Conservation (phyloP, 2,113 vertebrate genomes). For the Lampris megalopsis region DNA sequence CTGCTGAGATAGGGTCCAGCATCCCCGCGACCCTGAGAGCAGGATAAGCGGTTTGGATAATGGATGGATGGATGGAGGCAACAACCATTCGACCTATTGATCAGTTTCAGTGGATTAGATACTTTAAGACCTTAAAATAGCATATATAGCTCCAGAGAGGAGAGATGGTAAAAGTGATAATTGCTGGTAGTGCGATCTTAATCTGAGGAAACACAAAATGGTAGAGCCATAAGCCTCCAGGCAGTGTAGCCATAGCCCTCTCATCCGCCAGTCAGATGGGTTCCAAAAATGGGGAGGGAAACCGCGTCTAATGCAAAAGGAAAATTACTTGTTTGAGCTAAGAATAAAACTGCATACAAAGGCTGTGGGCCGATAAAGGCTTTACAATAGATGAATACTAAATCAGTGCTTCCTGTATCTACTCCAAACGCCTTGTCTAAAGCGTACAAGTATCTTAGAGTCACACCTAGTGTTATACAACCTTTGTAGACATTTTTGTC, state of each 20-base stretch:
- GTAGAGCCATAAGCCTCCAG: no score
- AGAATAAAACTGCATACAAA: conserved; percentile 6
- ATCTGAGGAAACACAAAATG: no score
- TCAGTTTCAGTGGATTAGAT: no score
- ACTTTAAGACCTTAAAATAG: no score
- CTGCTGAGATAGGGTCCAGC: no score
- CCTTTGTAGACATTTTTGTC: not conserved
- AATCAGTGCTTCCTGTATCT: conserved; percentile 10
- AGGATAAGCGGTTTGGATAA: no score
- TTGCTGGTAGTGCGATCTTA: no score
- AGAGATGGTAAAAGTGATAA: no score
- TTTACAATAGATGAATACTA: not conserved
- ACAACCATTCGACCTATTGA: no score
- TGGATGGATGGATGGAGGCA: no score
- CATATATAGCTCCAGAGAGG: no score
- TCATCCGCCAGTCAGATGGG: not conserved
- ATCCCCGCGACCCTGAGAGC: no score
- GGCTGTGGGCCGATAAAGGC: conserved; percentile 1
- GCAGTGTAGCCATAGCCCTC: not conserved
- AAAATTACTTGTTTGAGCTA: not conserved
- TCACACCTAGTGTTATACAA: conserved; percentile 1
- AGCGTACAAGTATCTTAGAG: not conserved
- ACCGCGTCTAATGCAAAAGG: not conserved
- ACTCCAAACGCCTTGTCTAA: conserved; percentile 24
- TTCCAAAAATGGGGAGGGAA: conserved; percentile 1